Conservation (phyloP, 2,113 vertebrate species). For the Syngnathus scovelli region DNA sequence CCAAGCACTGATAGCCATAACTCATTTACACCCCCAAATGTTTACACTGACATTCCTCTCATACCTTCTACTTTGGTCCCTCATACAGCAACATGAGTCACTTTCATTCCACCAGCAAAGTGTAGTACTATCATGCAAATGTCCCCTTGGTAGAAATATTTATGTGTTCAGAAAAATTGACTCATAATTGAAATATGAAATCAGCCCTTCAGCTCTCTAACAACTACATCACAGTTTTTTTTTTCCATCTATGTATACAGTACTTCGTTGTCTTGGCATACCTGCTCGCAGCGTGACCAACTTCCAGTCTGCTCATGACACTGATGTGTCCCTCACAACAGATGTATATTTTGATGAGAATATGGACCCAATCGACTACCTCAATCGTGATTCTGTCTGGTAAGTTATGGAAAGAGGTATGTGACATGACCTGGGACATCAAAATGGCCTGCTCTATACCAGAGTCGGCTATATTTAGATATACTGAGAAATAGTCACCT, state of each 20-base stretch:
- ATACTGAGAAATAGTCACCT: constrained; percentile 2
- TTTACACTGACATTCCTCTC: constrained; percentile 44
- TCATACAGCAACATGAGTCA: constrained; percentile 33
- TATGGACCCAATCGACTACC: constrained; percentile 75
- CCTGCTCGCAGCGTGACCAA: constrained; percentile 85
- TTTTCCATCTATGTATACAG: constrained; percentile 55
- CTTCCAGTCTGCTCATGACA: constrained; percentile 92
- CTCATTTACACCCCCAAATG: constrained; percentile 45
- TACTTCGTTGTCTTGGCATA: constrained; percentile 84
- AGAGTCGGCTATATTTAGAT: constrained; percentile 31
- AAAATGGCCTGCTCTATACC: too few species aligned
- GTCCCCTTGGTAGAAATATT: not conserved
- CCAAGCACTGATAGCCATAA: constrained; percentile 25
- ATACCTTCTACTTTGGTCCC: constrained; percentile 45
- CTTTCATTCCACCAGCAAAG: constrained; percentile 43
- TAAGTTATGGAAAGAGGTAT: constrained; percentile 52
- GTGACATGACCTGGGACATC: not conserved
- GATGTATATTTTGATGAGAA: constrained; percentile 87
- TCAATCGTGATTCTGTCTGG: constrained; percentile 89
- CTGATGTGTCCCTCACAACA: constrained; percentile 85
- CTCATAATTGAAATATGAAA: constrained; percentile 4
- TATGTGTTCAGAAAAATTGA: not conserved
- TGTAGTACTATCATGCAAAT: constrained; percentile 1
- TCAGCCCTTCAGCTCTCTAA: not conserved
- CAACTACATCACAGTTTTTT: not conserved